phyloP scores from a whole-genome alignment of 2,797 vertebrate genomes.

The Hyperoplus immaculatus region DNA sequence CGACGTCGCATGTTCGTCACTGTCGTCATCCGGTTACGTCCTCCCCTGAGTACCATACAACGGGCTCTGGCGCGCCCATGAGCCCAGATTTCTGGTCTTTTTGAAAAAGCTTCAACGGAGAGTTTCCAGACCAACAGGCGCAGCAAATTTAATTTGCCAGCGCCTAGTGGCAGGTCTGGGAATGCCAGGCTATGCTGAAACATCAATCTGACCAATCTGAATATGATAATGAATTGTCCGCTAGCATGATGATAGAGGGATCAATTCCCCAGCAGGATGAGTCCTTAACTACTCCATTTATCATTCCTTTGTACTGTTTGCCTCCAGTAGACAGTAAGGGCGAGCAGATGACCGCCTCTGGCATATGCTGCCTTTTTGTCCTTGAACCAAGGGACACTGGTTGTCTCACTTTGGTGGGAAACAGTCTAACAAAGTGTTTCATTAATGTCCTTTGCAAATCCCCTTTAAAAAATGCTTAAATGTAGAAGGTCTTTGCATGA shows the following conservation, averaged over 20 bases:
- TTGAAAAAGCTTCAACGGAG: no score
- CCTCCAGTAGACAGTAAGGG: not conserved
- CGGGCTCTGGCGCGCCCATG: no score
- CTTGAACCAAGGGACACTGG: not conserved
- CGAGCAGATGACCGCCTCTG: not conserved
- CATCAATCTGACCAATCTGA: no score
- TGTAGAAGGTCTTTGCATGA: not conserved
- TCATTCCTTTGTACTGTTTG: constrained; percentile 9
- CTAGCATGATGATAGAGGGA: not conserved
- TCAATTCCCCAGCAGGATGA: not conserved
- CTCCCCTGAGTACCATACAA: no score
- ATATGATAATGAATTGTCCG: not conserved
- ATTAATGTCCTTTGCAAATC: not conserved
- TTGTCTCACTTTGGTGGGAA: not conserved
- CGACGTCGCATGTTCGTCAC: no score
- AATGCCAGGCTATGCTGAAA: no score
- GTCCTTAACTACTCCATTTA: constrained; percentile 12
- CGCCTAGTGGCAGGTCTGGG: no score
- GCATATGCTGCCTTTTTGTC: not conserved
- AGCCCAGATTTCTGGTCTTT: no score
- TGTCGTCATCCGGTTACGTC: no score
- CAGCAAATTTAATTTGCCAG: no score
- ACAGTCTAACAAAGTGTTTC: not conserved
- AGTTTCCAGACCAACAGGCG: no score
- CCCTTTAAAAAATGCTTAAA: no score